phyloP scores from a whole-genome alignment of 2,888 invertebrate species.

The Tachina fera region DNA sequence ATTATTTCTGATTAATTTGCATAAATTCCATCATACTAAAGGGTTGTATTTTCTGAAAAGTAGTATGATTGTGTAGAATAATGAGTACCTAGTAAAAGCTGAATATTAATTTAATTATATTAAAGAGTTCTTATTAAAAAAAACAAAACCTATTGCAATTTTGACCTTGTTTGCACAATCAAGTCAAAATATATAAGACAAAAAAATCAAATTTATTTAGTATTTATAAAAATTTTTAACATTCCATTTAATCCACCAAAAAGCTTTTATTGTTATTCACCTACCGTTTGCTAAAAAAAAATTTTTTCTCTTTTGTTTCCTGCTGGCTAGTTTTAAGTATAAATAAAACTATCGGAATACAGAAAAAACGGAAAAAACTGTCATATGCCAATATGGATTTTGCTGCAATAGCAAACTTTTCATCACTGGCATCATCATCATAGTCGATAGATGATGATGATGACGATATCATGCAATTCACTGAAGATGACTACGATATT shows the following conservation, averaged over 20 bases:
- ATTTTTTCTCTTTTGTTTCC: slow-evolving; percentile 24
- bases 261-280: slow-evolving; percentile 22
- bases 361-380: slow-evolving; percentile 42
- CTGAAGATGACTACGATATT: neutral
- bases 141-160: neutral
- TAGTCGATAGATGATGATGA: neutral
- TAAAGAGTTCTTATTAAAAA: neutral
- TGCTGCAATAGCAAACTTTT: slow-evolving; percentile 51
- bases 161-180: neutral
- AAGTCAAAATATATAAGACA: neutral
- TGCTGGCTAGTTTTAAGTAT: slow-evolving; percentile 27
- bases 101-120: no score
- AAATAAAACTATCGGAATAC: slow-evolving; percentile 42
- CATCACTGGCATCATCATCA: slow-evolving; percentile 35
- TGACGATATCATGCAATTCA: neutral
- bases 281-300: slow-evolving; percentile 3
- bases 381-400: slow-evolving; percentile 52
- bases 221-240: slow-evolving; percentile 5
- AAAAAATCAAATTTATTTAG: no score
- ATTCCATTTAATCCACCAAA: slow-evolving; percentile 28
- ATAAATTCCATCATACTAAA: no score
- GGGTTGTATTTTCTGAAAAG: no score
- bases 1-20: no score
- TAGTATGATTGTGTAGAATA: no score
- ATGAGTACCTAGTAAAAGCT: neutral